Base-by-base conservation (phyloP, 2,113 vertebrate genomes). In the Hassar affinis region DNA sequence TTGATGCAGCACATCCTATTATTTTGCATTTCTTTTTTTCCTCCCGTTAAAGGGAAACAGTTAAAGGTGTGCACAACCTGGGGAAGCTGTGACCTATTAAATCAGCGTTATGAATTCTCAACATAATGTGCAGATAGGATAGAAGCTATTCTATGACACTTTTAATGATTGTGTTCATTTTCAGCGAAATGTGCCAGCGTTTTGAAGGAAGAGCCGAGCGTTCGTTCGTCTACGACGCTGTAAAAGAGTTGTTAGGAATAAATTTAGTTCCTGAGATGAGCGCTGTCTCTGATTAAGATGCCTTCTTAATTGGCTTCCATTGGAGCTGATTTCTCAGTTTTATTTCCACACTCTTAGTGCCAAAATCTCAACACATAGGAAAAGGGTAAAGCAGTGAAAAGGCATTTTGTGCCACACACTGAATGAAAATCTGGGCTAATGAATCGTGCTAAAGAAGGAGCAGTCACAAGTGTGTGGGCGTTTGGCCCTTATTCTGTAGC, bases 391-490 rank as follows among this genome's bases (percentile, higher is more conserved):
- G 56, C 22, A 75, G 27, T 54, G 22, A 25, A 56, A 51, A 54
- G 30, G 17, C 80, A 22, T 74, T 49, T 51, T 59, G 38, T 56
- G 68, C 35, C 69, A 54, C 35, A 42, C 25, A 9, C 54, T 61
- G 47, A 82, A 74, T 59, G n/a, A 11, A 82, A 61, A n/a, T 59
- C 38, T 30, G 56, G 80, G 38, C 54, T 59, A 61, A 72, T 82
- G 68, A 82, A 49, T 61, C 57, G 54, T 59, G 25, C 54, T 59
- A 47, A 82, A 82, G 66, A 30, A 82, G 42, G 33, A 78, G 35
- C 54, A 61, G 22, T 74, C 78, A 45, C 42, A 77, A 79, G 74
- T 71, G 64, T 56, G 64, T 51, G 47, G 74, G 78, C 71, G 78
- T 84, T 42, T 81, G 85, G 25, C n/a, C 33, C 69, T 80, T 27